Conservation (phyloP, 1,140 invertebrate genomes). For the Zaprionus africanus region DNA sequence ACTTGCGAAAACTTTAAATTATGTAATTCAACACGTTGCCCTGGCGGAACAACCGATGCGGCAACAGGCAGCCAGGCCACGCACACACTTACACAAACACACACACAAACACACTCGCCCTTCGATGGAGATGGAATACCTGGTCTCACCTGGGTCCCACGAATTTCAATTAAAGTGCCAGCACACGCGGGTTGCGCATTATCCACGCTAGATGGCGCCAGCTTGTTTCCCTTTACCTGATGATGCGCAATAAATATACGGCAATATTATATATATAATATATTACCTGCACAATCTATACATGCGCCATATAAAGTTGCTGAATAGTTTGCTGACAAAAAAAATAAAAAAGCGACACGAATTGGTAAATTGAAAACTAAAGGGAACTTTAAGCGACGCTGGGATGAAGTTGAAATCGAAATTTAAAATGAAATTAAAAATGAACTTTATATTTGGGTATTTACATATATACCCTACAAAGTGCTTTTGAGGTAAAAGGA, state of each 20-base stretch:
- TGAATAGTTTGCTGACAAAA: background rate
- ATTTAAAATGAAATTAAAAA: background rate
- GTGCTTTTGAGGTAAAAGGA: no score
- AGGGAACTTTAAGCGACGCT: background rate
- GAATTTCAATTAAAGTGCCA: conserved; percentile 82
- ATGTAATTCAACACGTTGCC: conserved; percentile 80
- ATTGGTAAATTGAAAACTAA: background rate
- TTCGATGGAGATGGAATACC: conserved; percentile 51
- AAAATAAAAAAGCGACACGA: no score
- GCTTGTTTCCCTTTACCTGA: conserved; percentile 8
- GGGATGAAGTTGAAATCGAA: background rate
- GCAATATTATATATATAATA: background rate
- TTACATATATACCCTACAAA: no score
- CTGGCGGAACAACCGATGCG: conserved; percentile 19
- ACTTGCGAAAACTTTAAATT: conserved; percentile 73
- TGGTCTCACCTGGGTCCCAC: conserved; percentile 62
- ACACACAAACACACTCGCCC: conserved; percentile 7
- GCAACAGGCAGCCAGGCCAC: conserved; percentile 49
- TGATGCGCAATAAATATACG: conserved; percentile 2
- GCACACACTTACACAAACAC: conserved; percentile 22
- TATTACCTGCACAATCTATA: background rate
- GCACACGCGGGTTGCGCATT: conserved; percentile 57
- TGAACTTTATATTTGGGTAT: no score
- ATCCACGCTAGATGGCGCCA: conserved; percentile 44
- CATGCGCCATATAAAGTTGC: background rate